These are phyloP conservation scores for Petroica traversi DNA, from an alignment of 2,113 vertebrate species.

Conservation along the genomic window DNA sequence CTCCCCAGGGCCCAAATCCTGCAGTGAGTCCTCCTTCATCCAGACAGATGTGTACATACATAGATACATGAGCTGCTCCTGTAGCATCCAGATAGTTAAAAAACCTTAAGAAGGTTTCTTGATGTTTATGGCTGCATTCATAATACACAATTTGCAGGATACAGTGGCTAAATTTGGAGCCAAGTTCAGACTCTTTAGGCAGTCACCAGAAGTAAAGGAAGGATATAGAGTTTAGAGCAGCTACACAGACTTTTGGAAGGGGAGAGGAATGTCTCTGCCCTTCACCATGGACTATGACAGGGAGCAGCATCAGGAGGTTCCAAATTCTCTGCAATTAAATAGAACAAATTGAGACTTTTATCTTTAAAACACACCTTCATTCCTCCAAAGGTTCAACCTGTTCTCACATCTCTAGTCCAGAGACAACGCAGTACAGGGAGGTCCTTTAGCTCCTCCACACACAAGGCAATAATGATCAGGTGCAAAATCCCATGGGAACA, in stretches of 20 bases:
- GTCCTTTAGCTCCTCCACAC: neutral
- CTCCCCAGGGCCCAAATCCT: neutral
- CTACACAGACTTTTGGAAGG: neutral
- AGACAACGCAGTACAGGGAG: neutral
- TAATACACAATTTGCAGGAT: neutral
- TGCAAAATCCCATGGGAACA: neutral
- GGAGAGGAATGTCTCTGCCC: neutral
- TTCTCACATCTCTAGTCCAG: neutral
- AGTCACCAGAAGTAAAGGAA: neutral
- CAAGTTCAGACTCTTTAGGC: neutral
- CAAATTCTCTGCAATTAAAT: neutral
- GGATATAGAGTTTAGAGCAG: neutral
- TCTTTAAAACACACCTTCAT: neutral
- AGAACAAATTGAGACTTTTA: neutral
- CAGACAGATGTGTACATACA: neutral
- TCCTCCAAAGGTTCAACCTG: neutral
- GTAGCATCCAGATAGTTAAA: neutral
- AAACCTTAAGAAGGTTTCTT: neutral
- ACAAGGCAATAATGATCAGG: neutral
- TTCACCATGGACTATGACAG: neutral
- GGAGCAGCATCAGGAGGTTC: neutral
- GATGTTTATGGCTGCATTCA: neutral
- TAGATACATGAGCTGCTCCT: neutral
- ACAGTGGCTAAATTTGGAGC: neutral
- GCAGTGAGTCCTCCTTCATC: neutral